Evolutionary conservation across 2,888 invertebrate species (phyloP).

Genomic region (Teleiodes luculella): DNA sequence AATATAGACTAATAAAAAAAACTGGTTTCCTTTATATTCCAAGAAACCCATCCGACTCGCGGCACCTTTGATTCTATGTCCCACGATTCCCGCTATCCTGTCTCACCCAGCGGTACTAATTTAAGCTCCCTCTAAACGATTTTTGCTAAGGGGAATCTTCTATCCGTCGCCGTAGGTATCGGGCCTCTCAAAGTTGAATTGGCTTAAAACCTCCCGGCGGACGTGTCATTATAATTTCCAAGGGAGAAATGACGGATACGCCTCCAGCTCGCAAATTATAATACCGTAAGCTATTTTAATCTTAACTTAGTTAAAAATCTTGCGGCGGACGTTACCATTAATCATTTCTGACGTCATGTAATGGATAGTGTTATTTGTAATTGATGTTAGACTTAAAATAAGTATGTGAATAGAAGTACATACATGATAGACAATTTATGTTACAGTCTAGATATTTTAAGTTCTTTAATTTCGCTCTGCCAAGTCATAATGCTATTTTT

Average conservation of each 20-base stretch:
- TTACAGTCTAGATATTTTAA: no score
- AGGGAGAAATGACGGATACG: conserved; percentile 74
- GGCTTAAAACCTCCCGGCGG: conserved; percentile 72
- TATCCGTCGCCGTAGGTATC: conserved; percentile 47
- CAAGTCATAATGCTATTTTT: no score
- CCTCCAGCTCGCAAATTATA: conserved; percentile 61
- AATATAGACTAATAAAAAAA: no score
- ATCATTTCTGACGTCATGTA: conserved; percentile 74
- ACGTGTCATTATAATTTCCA: conserved; percentile 76
- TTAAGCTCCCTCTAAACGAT: conserved; percentile 22
- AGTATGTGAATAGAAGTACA: no score
- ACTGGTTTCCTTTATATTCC: no score
- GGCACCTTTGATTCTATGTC: not conserved
- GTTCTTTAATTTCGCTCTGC: no score
- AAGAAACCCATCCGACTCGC: not conserved
- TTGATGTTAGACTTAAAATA: not conserved
- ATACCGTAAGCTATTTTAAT: conserved; percentile 77
- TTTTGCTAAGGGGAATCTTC: conserved; percentile 36
- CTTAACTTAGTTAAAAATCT: conserved; percentile 79
- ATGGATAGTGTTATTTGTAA: conserved; percentile 64
- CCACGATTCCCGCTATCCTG: conserved; percentile 3
- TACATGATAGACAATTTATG: no score
- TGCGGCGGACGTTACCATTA: conserved; percentile 74
- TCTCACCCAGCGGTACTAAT: conserved; percentile 10
- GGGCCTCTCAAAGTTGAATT: conserved; percentile 66